These are phyloP conservation scores for Taurulus bubalis DNA, from an alignment of 2,113 vertebrate species.

Conservation along the genomic window DNA sequence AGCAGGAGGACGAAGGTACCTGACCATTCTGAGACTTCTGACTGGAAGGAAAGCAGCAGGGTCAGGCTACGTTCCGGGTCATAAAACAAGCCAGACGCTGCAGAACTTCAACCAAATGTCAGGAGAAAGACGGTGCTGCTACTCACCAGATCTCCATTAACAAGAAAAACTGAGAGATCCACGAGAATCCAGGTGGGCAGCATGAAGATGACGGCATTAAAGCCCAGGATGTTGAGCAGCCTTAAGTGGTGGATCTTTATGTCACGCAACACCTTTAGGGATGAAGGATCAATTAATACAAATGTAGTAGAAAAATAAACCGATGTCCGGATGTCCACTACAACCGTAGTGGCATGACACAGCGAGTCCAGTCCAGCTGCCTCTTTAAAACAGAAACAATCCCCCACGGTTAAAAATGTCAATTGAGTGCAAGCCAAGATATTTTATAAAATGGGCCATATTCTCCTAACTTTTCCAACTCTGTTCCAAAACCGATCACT, in stretches of 20 bases:
- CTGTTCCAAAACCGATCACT: too few relatives aligned
- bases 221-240: constrained; percentile 94
- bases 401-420: not conserved
- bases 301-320: not conserved
- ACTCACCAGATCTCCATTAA: constrained; percentile 93
- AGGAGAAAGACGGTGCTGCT: not conserved
- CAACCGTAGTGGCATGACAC: not conserved
- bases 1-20: constrained; percentile 92
- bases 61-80: not conserved
- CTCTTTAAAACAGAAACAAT: not conserved
- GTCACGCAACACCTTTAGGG: constrained; percentile 91
- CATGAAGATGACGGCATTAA: constrained; percentile 97
- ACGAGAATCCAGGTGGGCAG: constrained; percentile 97
- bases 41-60: constrained; percentile 70
- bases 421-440: not conserved
- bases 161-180: constrained; percentile 94
- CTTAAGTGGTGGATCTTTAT: constrained; percentile 93
- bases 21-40: constrained; percentile 86
- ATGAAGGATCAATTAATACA: not conserved
- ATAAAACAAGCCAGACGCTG: not conserved
- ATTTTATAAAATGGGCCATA: not conserved
- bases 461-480: not conserved
- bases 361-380: not conserved
- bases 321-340: not conserved
- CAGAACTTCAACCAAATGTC: not conserved